These are phyloP conservation scores for Anabas testudineus DNA, from an alignment of 2,797 vertebrate genomes.

Conservation along the genomic window DNA sequence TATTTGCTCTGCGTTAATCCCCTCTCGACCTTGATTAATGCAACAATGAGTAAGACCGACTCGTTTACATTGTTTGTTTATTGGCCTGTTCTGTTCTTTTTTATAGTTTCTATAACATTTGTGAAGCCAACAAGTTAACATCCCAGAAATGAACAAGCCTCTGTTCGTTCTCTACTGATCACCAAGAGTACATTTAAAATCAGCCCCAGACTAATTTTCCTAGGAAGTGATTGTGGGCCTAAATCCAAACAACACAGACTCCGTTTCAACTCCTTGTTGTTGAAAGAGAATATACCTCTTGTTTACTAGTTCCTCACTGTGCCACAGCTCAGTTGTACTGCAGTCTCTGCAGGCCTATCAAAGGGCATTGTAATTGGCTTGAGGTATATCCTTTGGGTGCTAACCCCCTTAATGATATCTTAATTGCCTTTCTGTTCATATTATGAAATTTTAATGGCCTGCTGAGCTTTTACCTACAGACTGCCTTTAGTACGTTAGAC, in stretches of 20 bases:
- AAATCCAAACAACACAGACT: constrained; percentile 47
- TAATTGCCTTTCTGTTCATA: constrained; percentile 81
- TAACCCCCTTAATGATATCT: constrained; percentile 76
- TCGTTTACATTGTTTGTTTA: constrained; percentile 55
- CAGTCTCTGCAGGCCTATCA: constrained; percentile 39
- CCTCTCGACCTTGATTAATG: constrained; percentile 44
- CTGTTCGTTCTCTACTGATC: constrained; percentile 27
- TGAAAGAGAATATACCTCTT: constrained; percentile 33
- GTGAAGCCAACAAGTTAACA: constrained; percentile 39
- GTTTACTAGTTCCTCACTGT: constrained; percentile 54
- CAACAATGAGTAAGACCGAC: constrained; percentile 22
- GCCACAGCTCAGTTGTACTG: constrained; percentile 41
- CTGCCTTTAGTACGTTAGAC: constrained; percentile 59
- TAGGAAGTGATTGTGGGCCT: constrained; percentile 33
- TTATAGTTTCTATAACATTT: constrained; percentile 50
- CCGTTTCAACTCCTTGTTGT: constrained; percentile 20
- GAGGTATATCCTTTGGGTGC: constrained; percentile 66
- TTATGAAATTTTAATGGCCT: constrained; percentile 79
- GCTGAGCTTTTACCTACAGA: constrained; percentile 69
- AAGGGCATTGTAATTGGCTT: constrained; percentile 62
- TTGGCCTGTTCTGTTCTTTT: constrained; percentile 44
- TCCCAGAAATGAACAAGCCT: constrained; percentile 46
- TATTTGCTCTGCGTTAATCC: constrained; percentile 42
- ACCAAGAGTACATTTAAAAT: constrained; percentile 38
- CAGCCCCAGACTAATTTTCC: constrained; percentile 34